A percentile compares a stretch with the other conserved stretches of the same genome.
These are phyloP conservation scores for Lottia gigantea DNA, from an alignment of 2,888 invertebrate genomes.

Conservation along the genomic window DNA sequence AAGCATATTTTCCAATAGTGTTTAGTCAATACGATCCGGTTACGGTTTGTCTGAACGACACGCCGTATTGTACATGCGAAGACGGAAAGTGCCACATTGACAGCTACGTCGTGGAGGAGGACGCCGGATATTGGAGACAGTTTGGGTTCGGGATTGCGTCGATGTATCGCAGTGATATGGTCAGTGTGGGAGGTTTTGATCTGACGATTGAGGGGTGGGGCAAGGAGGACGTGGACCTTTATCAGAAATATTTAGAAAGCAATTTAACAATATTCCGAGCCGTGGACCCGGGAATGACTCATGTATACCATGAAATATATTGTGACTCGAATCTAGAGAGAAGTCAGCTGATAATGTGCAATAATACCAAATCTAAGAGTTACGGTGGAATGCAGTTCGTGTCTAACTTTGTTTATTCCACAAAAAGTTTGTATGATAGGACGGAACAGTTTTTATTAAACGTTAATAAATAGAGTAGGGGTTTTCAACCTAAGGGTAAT, in stretches of 20 bases:
- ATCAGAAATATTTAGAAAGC: conserved; percentile 77
- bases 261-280: conserved; percentile 84
- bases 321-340: conserved; percentile 85
- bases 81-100: conserved; percentile 40
- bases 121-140: conserved; percentile 90
- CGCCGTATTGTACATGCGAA: conserved; percentile 28
- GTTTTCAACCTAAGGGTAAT: no score
- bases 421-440: conserved; percentile 31
- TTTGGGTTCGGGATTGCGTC: conserved; percentile 96
- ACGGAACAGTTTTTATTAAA: conserved; percentile 33
- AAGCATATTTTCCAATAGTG: conserved; percentile 93
- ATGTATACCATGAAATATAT: conserved; percentile 90
- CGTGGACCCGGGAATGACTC: conserved; percentile 88
- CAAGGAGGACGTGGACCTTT: conserved; percentile 94
- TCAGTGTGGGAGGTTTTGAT: conserved; percentile 87
- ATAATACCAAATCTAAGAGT: conserved; percentile 89
- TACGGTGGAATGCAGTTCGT: conserved; percentile 69
- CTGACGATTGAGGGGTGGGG: conserved; percentile 95
- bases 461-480: conserved; percentile 12
- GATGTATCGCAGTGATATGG: conserved; percentile 87
- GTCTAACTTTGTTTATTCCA: conserved; percentile 49
- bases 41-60: conserved; percentile 62
- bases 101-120: conserved; percentile 55
- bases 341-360: conserved; percentile 90
- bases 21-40: conserved; percentile 92